phyloP scores from a whole-genome alignment of 2,888 invertebrate species.

The Melanchra persicariae region DNA sequence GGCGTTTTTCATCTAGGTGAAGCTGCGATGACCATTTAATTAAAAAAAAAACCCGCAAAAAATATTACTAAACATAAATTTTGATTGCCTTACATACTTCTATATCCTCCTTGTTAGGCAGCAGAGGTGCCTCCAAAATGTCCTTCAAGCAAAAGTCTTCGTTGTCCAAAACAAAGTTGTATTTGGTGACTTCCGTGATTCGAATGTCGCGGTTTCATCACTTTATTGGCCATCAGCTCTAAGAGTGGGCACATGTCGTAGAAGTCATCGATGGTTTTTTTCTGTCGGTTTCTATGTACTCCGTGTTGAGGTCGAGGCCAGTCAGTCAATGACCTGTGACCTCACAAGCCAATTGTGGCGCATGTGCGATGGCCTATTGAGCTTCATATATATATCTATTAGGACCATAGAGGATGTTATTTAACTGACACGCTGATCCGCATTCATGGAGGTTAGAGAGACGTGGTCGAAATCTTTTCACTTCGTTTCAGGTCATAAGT shows the following conservation, averaged over 20 bases:
- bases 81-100: conserved; percentile 92
- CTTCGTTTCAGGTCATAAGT: too few species aligned
- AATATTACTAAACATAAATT: neutral
- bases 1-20: conserved; percentile 7
- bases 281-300: conserved; percentile 78
- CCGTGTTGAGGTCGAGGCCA: conserved; percentile 8
- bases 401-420: conserved; percentile 5
- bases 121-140: conserved; percentile 97
- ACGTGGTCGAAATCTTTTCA: neutral
- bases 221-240: conserved; percentile 99
- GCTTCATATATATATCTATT: conserved; percentile 9
- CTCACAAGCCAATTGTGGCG: conserved; percentile 9
- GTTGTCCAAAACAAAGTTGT: conserved; percentile 97
- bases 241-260: conserved; percentile 99
- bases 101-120: conserved; percentile 99
- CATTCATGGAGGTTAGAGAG: neutral
- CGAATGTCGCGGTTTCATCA: conserved; percentile 99
- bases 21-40: too few species aligned
- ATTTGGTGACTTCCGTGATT: conserved; percentile 97
- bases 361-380: conserved; percentile 19
- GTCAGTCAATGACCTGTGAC: conserved; percentile 23
- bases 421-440: conserved; percentile 1
- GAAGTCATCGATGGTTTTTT: conserved; percentile 99
- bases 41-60: neutral
- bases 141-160: conserved; percentile 98